Percentiles rank a stretch among this genome's conserved stretches.
phyloP scores from a whole-genome alignment of 2,888 invertebrate genomes.

The Athetis lepigone region DNA sequence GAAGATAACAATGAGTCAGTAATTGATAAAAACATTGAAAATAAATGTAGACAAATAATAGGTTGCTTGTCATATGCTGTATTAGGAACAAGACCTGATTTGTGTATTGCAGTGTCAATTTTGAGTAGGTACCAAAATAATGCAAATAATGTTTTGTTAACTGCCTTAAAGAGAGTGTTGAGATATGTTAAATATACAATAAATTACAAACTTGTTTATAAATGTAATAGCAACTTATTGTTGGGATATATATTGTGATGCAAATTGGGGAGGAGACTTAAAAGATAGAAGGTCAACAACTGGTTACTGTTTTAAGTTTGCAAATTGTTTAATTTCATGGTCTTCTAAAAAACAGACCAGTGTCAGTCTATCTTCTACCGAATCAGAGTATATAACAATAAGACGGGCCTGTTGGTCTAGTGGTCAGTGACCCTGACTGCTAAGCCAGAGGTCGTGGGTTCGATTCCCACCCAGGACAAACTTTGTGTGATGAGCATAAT shows the following conservation, averaged over 20 bases:
- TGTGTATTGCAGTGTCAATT: not conserved
- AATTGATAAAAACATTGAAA: not conserved
- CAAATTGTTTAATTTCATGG: too few relatives aligned
- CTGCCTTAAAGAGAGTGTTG: conserved; percentile 3
- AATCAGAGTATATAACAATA: too few relatives aligned
- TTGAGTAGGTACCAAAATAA: not conserved
- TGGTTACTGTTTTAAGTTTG: conserved; percentile 3
- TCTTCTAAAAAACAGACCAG: too few relatives aligned
- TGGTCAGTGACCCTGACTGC: too few relatives aligned
- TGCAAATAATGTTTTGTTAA: not conserved
- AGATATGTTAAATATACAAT: conserved; percentile 1
- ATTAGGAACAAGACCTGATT: conserved; percentile 8
- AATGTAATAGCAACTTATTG: not conserved
- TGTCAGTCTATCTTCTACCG: too few relatives aligned
- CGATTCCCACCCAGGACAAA: too few relatives aligned
- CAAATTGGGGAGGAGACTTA: conserved; percentile 24
- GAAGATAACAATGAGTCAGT: too few relatives aligned
- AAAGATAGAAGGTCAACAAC: conserved; percentile 4
- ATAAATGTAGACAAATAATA: conserved; percentile 4
- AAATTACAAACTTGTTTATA: conserved; percentile 1
- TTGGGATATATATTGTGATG: conserved; percentile 20
- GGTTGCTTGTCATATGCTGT: conserved; percentile 7
- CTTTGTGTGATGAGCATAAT: too few relatives aligned
- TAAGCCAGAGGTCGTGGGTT: too few relatives aligned
- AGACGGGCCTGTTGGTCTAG: too few relatives aligned